These are phyloP conservation scores for Spodoptera litura DNA, from an alignment of 1,140 invertebrate genomes.

Conservation along the genomic window DNA sequence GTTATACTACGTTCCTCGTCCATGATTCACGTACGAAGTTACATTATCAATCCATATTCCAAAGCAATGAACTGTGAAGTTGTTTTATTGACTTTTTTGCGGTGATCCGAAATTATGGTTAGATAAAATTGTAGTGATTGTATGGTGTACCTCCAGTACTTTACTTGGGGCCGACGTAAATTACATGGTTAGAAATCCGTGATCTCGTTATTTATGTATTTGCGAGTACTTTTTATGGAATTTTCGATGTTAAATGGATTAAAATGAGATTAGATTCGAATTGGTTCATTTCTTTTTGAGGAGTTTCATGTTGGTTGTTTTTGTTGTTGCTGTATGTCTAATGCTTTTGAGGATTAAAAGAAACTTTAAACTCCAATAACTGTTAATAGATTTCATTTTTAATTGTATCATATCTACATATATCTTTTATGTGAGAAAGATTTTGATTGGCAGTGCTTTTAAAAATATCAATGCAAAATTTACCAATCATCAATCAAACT, in stretches of 20 bases:
- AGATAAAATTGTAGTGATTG: slow-evolving; percentile 17
- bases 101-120: slow-evolving; percentile 12
- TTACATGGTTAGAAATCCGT: slow-evolving; percentile 4
- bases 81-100: not conserved
- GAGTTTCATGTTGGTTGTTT: too few species aligned
- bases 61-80: slow-evolving; percentile 3
- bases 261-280: not conserved
- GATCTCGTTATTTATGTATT: slow-evolving; percentile 11
- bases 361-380: too few species aligned
- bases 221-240: not conserved
- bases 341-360: too few species aligned
- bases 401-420: too few species aligned
- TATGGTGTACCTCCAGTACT: not conserved
- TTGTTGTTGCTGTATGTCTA: too few species aligned
- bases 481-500: too few species aligned
- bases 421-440: too few species aligned
- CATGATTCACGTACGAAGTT: not conserved
- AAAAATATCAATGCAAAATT: too few species aligned
- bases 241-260: not conserved
- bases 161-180: not conserved
- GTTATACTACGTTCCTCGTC: not conserved
- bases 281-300: too few species aligned
- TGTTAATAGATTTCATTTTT: too few species aligned
- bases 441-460: too few species aligned
- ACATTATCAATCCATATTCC: not conserved